Evolutionary conservation across 2,797 vertebrate species (phyloP), one percentile per base, ranked within the genome.

Genomic region (Scarus forsteni): DNA sequence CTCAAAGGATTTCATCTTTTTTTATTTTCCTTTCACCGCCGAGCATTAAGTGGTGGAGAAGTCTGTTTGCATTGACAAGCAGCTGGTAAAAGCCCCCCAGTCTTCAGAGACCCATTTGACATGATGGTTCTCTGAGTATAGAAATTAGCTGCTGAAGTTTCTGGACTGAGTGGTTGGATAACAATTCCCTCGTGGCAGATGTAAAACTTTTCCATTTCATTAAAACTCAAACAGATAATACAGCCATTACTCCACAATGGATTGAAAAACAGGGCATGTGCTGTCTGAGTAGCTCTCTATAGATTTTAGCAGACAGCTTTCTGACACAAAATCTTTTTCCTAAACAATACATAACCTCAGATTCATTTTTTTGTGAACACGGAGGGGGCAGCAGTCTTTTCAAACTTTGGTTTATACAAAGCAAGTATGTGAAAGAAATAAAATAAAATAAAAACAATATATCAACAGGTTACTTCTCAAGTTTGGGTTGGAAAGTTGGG

Each of bases 71-170:
- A 84, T 85, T 81, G 79, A 79, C 71, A 71, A 77, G 60, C 72
- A 81, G 80, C 66, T 83, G 77, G 83, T 92, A 91, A 91, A 91
- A 90, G 80, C 73, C 35, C 52, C 73, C 38, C 52, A 3, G 12
- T 83, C 81, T 88, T 89, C 71, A 75, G 50, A 88, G 75, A 91
- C 81, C 86, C 75, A 85, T 91, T 89, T 90, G 76, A 90, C 86
- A 85, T 84, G 89, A 89, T 88, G 77, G 87, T 70, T 75, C 73
- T 53, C 63, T 54, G 76, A 73, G 75, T 77, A 67, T 75, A 79
- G 73, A 84, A 91, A 88, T 87, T 79, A 84, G 80, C 73, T 86
- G 77, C 82, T 82, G 86, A 76, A 75, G 74, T 80, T 87, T 87
- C 66, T 68, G 75, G 83, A 84, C 67, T 78, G 73, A 85, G 73